These are phyloP conservation scores for Mustelus asterias DNA, from an alignment of 2,113 vertebrate species.

Conservation along the genomic window DNA sequence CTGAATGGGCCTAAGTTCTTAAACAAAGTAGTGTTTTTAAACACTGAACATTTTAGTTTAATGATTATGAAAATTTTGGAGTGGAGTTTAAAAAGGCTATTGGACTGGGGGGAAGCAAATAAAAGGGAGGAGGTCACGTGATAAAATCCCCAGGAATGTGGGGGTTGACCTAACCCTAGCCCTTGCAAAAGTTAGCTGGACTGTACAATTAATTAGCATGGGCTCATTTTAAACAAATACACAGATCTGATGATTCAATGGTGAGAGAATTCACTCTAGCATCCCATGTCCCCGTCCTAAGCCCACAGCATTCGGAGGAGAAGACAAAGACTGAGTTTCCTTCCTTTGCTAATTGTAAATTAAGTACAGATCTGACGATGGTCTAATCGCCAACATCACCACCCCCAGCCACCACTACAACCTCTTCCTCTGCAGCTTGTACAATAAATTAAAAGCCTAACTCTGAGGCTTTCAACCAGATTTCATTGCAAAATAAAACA, in stretches of 20 bases:
- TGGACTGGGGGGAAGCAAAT: neutral
- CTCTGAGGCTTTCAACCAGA: neutral
- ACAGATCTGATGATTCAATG: neutral
- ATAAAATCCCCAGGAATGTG: neutral
- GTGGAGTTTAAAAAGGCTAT: neutral
- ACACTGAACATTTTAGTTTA: neutral
- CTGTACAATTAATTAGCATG: neutral
- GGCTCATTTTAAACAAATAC: neutral
- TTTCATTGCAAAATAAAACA: neutral
- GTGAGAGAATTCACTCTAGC: neutral
- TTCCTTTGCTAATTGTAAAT: neutral
- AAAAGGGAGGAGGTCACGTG: neutral
- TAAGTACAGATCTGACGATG: neutral
- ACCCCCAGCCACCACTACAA: neutral
- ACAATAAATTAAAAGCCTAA: neutral
- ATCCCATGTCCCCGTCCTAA: neutral
- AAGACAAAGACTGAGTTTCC: neutral
- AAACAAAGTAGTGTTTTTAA: neutral
- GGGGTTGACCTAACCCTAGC: neutral
- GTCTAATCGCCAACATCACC: neutral
- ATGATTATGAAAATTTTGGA: neutral
- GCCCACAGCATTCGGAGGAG: neutral
- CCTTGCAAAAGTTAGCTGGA: neutral
- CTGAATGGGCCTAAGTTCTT: neutral
- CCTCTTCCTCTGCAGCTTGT: neutral